These are phyloP conservation scores for Amphipyra berbera DNA, from an alignment of 2,888 invertebrate species.

Conservation along the genomic window DNA sequence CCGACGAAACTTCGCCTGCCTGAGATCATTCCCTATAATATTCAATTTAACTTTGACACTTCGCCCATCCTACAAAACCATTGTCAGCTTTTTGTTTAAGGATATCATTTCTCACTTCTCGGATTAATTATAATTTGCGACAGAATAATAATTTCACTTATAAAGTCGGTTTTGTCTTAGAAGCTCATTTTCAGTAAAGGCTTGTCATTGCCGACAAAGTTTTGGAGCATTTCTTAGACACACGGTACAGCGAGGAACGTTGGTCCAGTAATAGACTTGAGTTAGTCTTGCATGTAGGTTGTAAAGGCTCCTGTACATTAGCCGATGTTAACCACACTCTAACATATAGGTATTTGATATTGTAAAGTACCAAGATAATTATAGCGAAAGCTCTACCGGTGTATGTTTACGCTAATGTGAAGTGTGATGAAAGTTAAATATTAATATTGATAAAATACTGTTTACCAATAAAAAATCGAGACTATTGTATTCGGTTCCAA, in stretches of 20 bases:
- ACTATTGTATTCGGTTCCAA: too few relatives aligned
- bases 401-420: too few relatives aligned
- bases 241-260: conserved; percentile 9
- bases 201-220: conserved; percentile 34
- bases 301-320: neutral
- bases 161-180: conserved; percentile 45
- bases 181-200: conserved; percentile 48
- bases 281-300: conserved; percentile 5
- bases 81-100: conserved; percentile 81
- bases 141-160: conserved; percentile 65
- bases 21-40: conserved; percentile 88
- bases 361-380: too few relatives aligned
- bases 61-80: conserved; percentile 83
- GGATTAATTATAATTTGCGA: conserved; percentile 66
- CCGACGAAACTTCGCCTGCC: conserved; percentile 78
- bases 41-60: conserved; percentile 90
- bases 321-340: neutral
- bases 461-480: too few relatives aligned
- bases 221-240: conserved; percentile 27
- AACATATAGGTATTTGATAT: too few relatives aligned
- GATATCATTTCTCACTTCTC: conserved; percentile 71
- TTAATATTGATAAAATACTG: too few relatives aligned
- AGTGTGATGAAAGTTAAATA: too few relatives aligned
- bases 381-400: too few relatives aligned
- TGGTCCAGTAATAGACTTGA: conserved; percentile 23